Evolutionary conservation across 2,113 vertebrate species (phyloP), one percentile per base, ranked within the genome.

Genomic region (Circaetus gallicus): DNA sequence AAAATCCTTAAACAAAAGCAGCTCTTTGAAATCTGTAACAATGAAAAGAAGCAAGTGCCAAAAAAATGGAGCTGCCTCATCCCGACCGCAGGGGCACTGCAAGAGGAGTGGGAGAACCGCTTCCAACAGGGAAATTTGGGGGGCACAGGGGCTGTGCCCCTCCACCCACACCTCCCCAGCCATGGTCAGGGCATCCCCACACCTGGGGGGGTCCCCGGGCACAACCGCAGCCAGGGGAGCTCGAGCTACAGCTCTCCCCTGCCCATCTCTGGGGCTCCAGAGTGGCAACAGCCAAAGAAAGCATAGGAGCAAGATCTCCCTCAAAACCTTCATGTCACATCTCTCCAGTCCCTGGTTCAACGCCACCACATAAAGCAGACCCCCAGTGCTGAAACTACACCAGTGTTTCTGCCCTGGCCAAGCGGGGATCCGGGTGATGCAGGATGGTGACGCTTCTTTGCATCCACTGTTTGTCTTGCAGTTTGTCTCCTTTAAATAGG

Each of bases 31-130:
- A 83, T 86, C 45, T 40, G 6, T 18, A 65, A 42, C 25, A 82
- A 91, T 50, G 40, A 80, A 79, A 87, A 61, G 42, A 58, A 2
- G 1, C 16, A 49, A 78, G n/a, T 11, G 76, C 62, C 58, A 85
- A n/a, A 92, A 91, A 69, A 47, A 3, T 0, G 2, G 36, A 92
- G 17, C 73, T 89, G 82, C 67, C 63, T 63, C 71, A 69, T 87
- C 32, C 53, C 0, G 1, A 72, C 76, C 6, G 1, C 66, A 47
- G 31, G 53, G 65, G 55, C 69, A 89, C n/a, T 0, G 1, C 0
- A 13, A 47, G 42, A 92, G 50, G 55, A 78, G 47, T 20, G 21
- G 55, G 58, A 80, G 80, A 65, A 65, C 14, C 6, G 9, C 31
- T 80, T 63, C 65, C 47, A 80, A 12, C 6, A 26, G 38, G 21